Percentiles rank a stretch among this genome's conserved stretches.
phyloP scores from a whole-genome alignment of 2,113 vertebrate species.

The Thunnus maccoyii region DNA sequence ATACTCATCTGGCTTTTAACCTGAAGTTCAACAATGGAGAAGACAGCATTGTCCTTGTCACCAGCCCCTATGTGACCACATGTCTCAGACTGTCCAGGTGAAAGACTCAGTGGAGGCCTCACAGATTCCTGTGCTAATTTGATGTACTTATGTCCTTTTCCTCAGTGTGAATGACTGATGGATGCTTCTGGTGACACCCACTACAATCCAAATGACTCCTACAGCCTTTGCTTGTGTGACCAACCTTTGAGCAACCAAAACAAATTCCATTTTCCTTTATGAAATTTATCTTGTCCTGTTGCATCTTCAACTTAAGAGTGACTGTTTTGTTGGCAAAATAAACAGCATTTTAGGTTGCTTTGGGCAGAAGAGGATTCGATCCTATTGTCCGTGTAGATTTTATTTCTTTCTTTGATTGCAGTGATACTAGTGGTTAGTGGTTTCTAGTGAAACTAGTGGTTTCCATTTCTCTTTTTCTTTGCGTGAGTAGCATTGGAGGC shows the following conservation, averaged over 20 bases:
- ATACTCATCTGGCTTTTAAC: too few species aligned
- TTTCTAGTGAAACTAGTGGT: too few species aligned
- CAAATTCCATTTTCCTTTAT: neutral
- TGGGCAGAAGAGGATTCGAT: too few species aligned
- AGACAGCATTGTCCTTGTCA: neutral
- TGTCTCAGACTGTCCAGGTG: too few species aligned
- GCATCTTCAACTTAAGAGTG: neutral
- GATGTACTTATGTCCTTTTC: neutral
- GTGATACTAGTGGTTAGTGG: too few species aligned
- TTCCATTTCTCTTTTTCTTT: too few species aligned
- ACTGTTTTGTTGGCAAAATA: too few species aligned
- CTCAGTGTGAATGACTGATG: neutral
- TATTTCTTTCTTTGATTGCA: too few species aligned
- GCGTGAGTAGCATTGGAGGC: too few species aligned
- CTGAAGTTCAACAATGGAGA: neutral
- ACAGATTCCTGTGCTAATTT: neutral
- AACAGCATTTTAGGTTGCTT: too few species aligned
- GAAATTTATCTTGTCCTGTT: too few species aligned
- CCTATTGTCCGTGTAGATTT: too few species aligned
- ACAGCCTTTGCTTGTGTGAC: constrained; percentile 6
- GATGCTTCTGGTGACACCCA: neutral
- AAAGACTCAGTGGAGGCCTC: neutral
- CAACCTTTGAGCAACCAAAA: neutral
- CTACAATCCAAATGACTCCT: neutral
- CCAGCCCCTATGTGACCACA: constrained; percentile 4